Base-by-base conservation (phyloP, 35 echinoderm and acorn worm species). In the Patiria miniata region DNA sequence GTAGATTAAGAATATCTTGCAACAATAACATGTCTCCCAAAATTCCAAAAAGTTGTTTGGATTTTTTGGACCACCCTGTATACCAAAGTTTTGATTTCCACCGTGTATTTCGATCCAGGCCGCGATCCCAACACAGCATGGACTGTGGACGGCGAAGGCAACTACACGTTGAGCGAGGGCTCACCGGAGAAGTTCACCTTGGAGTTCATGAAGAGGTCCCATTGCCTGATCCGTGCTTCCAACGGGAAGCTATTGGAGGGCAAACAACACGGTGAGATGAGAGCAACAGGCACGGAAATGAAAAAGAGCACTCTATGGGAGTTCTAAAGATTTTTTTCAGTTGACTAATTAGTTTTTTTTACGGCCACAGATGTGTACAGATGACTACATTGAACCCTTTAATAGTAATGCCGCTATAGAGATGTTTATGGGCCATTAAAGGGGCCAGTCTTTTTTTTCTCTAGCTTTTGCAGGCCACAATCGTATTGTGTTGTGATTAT, bases 101-200 rank as follows among this genome's bases (percentile, higher is more conserved):
- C 65, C 65, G 65, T 73, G 21, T 73, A 73, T 73, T 73, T 73
- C 19, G 65, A 30, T 73, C 14, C 65, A 73, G 65, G 65, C 34
- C 65, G 65, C 34, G 65, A 73, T 34, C 26, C 23, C 23, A 73
- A 26, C 65, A 73, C 23, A 34, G 65, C 65, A 0, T 73, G 65
- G 65, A 73, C 65, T 14, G 29, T 34, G 26, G 65, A 73, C n/a
- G 65, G 29, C 34, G 65, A 73, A 26, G 65, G 65, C 65, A 73
- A 73, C 65, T 73, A 73, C 65, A 73, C 65, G 65, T 73, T 73
- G 65, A 73, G 65, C 29, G 65, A 73, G 34, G 65, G 65, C 34
- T 18, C 65, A 22, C 65, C 65, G 3, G 65, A 73, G 65, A 73
- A 73, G 65, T 73, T 73, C 65, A 73, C 65, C 65, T 73, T 73